A percentile compares a stretch with the other conserved stretches of the same genome.
Evolutionary conservation across 1,140 invertebrate genomes (phyloP).

Genomic region (Trissolcus basalis): DNA sequence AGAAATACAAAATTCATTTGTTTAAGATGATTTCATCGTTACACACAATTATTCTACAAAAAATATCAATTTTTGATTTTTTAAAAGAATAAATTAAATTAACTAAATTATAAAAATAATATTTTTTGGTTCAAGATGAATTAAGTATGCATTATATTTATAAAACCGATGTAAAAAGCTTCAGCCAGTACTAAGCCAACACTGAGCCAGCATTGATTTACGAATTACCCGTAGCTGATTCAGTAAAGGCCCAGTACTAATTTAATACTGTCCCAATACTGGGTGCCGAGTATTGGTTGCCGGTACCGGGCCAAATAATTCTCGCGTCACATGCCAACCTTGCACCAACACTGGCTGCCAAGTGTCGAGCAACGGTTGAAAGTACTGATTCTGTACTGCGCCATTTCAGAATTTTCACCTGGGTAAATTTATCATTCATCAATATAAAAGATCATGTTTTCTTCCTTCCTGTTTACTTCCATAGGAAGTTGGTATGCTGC

Average conservation of each 20-base stretch:
- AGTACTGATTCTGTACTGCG: constrained; percentile 2
- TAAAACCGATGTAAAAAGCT: too few species aligned
- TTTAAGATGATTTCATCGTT: too few species aligned
- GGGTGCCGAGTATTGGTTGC: neutral
- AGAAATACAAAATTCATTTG: too few species aligned
- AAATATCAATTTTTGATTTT: too few species aligned
- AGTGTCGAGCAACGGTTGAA: neutral
- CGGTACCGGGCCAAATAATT: neutral
- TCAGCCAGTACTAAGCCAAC: neutral
- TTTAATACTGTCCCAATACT: constrained; percentile 1
- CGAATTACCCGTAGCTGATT: neutral
- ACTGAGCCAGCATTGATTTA: constrained; percentile 1
- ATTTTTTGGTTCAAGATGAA: neutral
- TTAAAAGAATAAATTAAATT: too few species aligned
- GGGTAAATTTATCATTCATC: too few species aligned
- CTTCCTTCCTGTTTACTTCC: too few species aligned
- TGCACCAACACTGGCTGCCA: constrained; percentile 2
- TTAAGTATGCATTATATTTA: too few species aligned
- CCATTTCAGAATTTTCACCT: constrained; percentile 3
- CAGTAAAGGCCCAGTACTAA: neutral
- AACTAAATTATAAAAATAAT: constrained; percentile 1
- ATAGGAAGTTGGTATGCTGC: too few species aligned
- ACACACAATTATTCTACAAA: too few species aligned
- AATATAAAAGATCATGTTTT: too few species aligned
- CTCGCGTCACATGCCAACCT: neutral